Base-by-base conservation (phyloP, 2,113 vertebrate genomes). In the Sylvilagus bachmani region DNA sequence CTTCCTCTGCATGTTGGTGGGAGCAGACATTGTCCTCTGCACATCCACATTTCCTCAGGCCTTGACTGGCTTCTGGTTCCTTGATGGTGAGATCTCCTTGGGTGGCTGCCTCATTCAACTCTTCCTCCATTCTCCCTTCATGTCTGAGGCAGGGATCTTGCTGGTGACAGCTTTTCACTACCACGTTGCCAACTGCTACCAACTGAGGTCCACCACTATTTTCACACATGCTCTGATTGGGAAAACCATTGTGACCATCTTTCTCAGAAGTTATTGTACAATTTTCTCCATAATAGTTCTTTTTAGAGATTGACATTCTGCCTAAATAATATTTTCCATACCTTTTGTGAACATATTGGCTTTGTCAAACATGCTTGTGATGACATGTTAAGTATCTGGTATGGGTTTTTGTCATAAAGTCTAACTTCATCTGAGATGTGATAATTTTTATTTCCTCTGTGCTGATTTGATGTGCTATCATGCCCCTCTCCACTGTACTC, bases 121-220 rank as follows among this genome's bases (percentile, higher is more conserved):
- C 2, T 98, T 98, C 53, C 93, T 74, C n/a, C 5, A 49, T 14
- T 86, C 58, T 3, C 85, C 92, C 0, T 97, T 93, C n/a, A 38
- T 88, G 2, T 85, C 62, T 21, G 97, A 98, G 94, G 96, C 96
- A 6, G 81, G 85, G 21, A 93, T 95, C 81, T 92, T 97, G 91
- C 14, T 97, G 85, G 85, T 80, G 49, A 87, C 97, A 97, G 97
- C 96, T 1, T 97, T 96, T 94, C 97, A 97, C 49, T 19, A 10
- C 49, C 95, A 61, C 36, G 17, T 91, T 44, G 96, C 96, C 51
- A 91, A 96, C 53, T 97, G 88, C 69, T 90, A 61, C 58, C 92
- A 96, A 0, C 36, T 96, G 79, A 95, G 92, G 21, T 95, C 88
- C 7, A 51, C 83, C 8, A 38, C 71, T 13, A n/a, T 95, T 51